A percentile compares a stretch with the other conserved stretches of the same genome.
These are phyloP conservation scores for Toxostoma redivivum DNA, from an alignment of 2,113 vertebrate species.

Conservation along the genomic window DNA sequence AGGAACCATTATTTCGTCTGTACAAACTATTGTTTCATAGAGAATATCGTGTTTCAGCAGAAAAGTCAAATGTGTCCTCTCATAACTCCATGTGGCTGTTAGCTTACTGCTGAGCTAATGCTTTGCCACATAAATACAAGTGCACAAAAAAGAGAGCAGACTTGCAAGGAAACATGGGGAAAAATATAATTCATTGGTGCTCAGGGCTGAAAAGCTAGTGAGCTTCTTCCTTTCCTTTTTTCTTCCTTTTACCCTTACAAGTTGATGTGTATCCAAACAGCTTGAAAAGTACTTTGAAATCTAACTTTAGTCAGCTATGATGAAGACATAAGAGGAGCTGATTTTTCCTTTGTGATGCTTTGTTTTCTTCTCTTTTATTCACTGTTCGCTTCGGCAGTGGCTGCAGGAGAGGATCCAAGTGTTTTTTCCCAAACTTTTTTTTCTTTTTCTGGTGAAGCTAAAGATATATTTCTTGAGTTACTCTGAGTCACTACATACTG, in stretches of 20 bases:
- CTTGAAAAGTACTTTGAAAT: constrained; percentile 68
- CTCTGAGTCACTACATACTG: neutral
- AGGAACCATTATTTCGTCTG: constrained; percentile 41
- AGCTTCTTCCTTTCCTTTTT: constrained; percentile 46
- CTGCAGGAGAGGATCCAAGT: constrained; percentile 27
- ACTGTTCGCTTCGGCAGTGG: neutral
- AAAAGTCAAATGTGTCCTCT: constrained; percentile 58
- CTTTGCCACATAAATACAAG: constrained; percentile 58
- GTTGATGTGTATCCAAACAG: constrained; percentile 64
- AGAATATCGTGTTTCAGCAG: constrained; percentile 49
- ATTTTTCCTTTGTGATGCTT: constrained; percentile 57
- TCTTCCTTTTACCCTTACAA: constrained; percentile 55
- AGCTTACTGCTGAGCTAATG: constrained; percentile 66
- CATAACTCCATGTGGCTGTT: constrained; percentile 55
- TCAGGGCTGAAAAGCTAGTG: constrained; percentile 44
- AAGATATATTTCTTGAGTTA: neutral
- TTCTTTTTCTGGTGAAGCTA: neutral
- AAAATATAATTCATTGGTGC: constrained; percentile 19
- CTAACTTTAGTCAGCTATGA: constrained; percentile 55
- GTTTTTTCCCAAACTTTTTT: neutral
- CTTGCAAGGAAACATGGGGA: neutral
- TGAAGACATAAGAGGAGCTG: constrained; percentile 57
- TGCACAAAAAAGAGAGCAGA: constrained; percentile 4
- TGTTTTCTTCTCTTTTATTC: constrained; percentile 44
- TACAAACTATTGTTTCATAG: constrained; percentile 22